Conservation (phyloP, 2,113 vertebrate genomes). For the Labrus mixtus region DNA sequence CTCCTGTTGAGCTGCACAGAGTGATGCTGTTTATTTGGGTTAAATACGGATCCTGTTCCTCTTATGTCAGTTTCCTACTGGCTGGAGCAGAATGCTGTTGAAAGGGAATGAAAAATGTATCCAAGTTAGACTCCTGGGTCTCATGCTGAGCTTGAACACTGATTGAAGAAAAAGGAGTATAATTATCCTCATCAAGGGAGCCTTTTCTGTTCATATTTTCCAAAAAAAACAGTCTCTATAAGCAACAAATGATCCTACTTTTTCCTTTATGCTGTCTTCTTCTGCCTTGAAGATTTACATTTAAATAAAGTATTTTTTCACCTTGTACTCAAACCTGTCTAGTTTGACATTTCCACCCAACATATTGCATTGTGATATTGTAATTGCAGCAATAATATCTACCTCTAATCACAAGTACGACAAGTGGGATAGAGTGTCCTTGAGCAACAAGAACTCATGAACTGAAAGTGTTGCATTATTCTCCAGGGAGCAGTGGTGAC, state of each 20-base stretch:
- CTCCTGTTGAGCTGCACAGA: constrained; percentile 27
- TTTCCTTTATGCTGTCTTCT: background rate
- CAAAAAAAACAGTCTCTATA: constrained; percentile 43
- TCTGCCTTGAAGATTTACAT: constrained; percentile 6
- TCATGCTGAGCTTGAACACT: constrained; percentile 62
- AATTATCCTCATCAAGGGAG: constrained; percentile 63
- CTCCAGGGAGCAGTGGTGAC: constrained; percentile 10
- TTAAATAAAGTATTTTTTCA: constrained; percentile 6
- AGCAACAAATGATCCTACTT: constrained; percentile 38
- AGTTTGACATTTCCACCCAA: constrained; percentile 13
- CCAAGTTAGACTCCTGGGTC: constrained; percentile 57
- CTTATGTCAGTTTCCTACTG: constrained; percentile 51
- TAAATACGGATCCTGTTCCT: constrained; percentile 54
- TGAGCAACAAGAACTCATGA: constrained; percentile 32
- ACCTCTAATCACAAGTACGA: constrained; percentile 12
- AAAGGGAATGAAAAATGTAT: constrained; percentile 71
- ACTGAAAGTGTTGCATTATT: constrained; percentile 31
- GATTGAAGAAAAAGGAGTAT: constrained; percentile 57
- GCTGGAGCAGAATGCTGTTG: constrained; percentile 54
- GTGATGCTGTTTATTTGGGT: constrained; percentile 59
- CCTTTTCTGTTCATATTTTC: constrained; percentile 49
- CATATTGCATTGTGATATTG: background rate
- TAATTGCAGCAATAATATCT: constrained; percentile 17
- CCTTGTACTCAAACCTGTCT: background rate
- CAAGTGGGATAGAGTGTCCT: constrained; percentile 33